phyloP scores from a whole-genome alignment of 2,113 vertebrate genomes.

The Hiodon tergisus region DNA sequence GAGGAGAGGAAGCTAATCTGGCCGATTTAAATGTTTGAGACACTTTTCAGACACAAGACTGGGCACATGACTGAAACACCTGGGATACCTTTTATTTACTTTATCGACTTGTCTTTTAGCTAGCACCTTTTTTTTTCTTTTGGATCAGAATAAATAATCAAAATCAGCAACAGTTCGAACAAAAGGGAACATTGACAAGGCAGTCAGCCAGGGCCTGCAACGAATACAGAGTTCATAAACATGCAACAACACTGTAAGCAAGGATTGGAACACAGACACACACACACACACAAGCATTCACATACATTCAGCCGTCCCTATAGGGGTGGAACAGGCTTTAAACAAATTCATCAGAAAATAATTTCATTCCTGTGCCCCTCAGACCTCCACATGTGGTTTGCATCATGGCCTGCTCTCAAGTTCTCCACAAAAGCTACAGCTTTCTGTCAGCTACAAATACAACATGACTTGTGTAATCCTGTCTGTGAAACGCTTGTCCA shows the following conservation, averaged over 20 bases:
- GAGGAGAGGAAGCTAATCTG: no score
- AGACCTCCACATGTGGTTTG: conserved; percentile 23
- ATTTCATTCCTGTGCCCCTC: background rate
- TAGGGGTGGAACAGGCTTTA: background rate
- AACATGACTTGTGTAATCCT: background rate
- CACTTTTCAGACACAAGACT: no score
- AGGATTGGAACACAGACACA: background rate
- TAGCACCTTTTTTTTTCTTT: background rate
- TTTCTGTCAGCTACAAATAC: conserved; percentile 11
- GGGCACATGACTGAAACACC: no score
- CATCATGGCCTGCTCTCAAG: conserved; percentile 23
- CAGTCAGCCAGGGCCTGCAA: no score
- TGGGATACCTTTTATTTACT: background rate
- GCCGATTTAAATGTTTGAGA: no score
- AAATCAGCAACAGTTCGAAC: no score
- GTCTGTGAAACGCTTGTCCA: background rate
- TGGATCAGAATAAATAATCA: no score
- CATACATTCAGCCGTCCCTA: background rate
- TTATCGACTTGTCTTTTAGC: background rate
- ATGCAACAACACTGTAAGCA: background rate
- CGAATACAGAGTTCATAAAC: no score
- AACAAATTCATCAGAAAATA: conserved; percentile 10
- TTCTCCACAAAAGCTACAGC: background rate
- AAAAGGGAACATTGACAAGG: no score
- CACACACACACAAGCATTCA: background rate